phyloP scores from a whole-genome alignment of 2,797 vertebrate species.

The Phataginus tetradactyla region DNA sequence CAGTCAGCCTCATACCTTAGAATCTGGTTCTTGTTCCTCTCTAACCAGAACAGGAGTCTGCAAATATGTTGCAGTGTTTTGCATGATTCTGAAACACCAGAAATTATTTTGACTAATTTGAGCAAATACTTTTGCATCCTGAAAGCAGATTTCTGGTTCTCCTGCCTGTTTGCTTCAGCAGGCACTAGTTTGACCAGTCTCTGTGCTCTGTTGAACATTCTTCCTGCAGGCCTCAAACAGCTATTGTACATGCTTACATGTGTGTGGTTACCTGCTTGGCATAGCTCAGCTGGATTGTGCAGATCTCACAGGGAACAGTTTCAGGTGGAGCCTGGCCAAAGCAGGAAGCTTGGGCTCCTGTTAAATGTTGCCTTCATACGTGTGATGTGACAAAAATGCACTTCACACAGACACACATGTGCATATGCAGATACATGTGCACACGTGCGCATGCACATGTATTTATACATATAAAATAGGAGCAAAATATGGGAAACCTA shows the following conservation, averaged over 20 bases:
- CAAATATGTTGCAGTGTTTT: neutral
- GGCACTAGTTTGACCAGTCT: neutral
- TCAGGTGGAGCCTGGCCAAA: neutral
- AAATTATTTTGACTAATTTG: neutral
- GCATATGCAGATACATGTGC: neutral
- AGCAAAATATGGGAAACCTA: neutral
- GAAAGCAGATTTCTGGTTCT: neutral
- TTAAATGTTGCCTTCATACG: neutral
- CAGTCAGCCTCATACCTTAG: neutral
- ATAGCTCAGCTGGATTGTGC: neutral
- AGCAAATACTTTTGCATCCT: neutral
- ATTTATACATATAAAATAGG: neutral
- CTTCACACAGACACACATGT: neutral
- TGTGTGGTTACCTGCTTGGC: neutral
- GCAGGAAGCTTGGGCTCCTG: neutral
- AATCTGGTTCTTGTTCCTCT: neutral
- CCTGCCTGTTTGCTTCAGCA: neutral
- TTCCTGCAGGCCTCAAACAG: neutral
- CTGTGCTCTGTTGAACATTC: neutral
- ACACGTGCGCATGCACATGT: neutral
- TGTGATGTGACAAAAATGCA: neutral
- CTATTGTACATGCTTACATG: neutral
- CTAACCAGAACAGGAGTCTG: neutral
- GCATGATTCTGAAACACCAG: neutral
- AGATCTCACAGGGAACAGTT: constrained; percentile 9